phyloP scores from a whole-genome alignment of 2,888 invertebrate species.

The Himalopsyche japonica region DNA sequence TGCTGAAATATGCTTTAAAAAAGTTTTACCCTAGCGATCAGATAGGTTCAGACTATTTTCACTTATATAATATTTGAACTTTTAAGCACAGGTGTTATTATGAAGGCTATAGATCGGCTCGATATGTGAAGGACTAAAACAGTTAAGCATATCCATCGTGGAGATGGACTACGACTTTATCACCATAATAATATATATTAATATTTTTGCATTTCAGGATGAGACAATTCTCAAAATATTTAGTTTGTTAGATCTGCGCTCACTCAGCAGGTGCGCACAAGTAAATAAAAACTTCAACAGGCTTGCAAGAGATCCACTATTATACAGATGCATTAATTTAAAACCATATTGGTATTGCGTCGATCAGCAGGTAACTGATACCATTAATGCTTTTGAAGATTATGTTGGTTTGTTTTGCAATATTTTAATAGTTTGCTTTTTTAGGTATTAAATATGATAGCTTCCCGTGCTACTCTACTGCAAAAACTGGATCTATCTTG shows the following conservation, averaged over 20 bases:
- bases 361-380: slow-evolving; percentile 55
- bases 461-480: slow-evolving; percentile 67
- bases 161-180: no score
- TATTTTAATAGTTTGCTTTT: slow-evolving; percentile 18
- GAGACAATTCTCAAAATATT: slow-evolving; percentile 82
- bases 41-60: background rate
- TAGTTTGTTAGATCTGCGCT: slow-evolving; percentile 77
- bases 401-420: background rate
- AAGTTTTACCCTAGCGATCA: background rate
- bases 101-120: no score
- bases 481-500: slow-evolving; percentile 85
- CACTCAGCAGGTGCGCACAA: slow-evolving; percentile 75
- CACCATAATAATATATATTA: no score
- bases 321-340: slow-evolving; percentile 79
- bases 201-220: slow-evolving; percentile 62
- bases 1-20: no score
- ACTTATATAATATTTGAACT: background rate
- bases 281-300: slow-evolving; percentile 74
- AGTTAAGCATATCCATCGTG: no score
- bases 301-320: slow-evolving; percentile 72
- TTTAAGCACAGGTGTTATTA: no score
- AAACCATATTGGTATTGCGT: slow-evolving; percentile 82
- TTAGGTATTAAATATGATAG: slow-evolving; percentile 52
- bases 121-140: no score
- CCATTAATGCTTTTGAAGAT: background rate